phyloP scores from a whole-genome alignment of 2,888 invertebrate species.

The Antheraea yamamai region DNA sequence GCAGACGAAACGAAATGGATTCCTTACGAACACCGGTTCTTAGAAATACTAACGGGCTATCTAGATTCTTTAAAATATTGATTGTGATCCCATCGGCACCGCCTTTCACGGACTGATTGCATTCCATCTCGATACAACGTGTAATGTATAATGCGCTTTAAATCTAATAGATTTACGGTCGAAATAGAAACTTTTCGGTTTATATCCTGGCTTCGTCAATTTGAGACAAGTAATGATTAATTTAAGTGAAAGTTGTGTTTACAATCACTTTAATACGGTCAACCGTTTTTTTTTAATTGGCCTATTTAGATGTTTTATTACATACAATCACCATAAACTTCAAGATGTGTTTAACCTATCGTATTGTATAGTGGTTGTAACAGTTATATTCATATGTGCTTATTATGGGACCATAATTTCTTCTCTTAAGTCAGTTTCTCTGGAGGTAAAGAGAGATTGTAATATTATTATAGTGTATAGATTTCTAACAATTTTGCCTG shows the following conservation, averaged over 20 bases:
- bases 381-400: neutral
- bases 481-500: too few species aligned
- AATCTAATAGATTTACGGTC: neutral
- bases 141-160: neutral
- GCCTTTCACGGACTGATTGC: constrained; percentile 34
- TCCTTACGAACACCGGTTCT: constrained; percentile 42
- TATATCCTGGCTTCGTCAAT: constrained; percentile 3
- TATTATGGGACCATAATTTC: neutral
- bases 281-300: constrained; percentile 16
- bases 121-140: constrained; percentile 4
- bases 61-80: constrained; percentile 39
- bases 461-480: too few species aligned
- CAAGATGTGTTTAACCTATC: neutral
- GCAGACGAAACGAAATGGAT: constrained; percentile 30
- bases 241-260: constrained; percentile 20
- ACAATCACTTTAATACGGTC: constrained; percentile 21
- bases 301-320: constrained; percentile 3
- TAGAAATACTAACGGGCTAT: constrained; percentile 47
- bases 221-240: constrained; percentile 17
- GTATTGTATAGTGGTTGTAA: neutral
- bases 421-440: neutral
- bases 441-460: too few species aligned
- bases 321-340: constrained; percentile 4
- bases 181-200: neutral
- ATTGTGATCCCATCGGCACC: constrained; percentile 29